Evolutionary conservation across 2,113 vertebrate species (phyloP).

Genomic region (Salminus brasiliensis): DNA sequence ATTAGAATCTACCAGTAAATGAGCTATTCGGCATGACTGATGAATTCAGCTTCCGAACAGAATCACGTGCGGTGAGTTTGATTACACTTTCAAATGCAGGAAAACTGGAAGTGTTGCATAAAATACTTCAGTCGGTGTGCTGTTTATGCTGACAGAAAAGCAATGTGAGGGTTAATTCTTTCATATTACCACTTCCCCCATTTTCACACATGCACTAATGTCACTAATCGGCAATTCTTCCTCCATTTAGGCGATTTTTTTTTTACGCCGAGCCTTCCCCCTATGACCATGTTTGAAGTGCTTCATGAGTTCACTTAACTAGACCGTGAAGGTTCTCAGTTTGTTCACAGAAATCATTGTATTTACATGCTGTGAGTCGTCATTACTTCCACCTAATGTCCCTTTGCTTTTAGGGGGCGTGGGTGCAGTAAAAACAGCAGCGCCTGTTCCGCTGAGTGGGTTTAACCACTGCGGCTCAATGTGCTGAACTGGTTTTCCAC

Average conservation of each 20-base stretch:
- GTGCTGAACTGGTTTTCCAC: background rate
- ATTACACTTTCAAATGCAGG: constrained; percentile 51
- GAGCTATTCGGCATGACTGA: constrained; percentile 52
- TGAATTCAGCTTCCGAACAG: constrained; percentile 42
- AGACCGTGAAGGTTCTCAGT: background rate
- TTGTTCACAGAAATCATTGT: constrained; percentile 32
- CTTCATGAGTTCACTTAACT: constrained; percentile 40
- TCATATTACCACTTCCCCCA: constrained; percentile 11
- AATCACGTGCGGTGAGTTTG: constrained; percentile 44
- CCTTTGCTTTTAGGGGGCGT: constrained; percentile 9
- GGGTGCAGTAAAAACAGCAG: background rate
- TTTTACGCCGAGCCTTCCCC: background rate
- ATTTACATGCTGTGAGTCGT: constrained; percentile 41
- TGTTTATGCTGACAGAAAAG: constrained; percentile 17
- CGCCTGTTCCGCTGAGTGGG: background rate
- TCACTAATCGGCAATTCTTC: constrained; percentile 32
- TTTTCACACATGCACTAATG: constrained; percentile 33
- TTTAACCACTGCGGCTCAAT: constrained; percentile 24
- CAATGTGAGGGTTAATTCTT: constrained; percentile 27
- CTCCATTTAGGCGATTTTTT: constrained; percentile 27
- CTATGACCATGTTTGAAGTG: constrained; percentile 15
- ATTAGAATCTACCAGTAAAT: constrained; percentile 53
- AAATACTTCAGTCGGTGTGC: constrained; percentile 25
- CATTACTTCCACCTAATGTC: constrained; percentile 43
- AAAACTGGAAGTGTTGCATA: constrained; percentile 36